phyloP scores from a whole-genome alignment of 2,113 vertebrate genomes.

The Tinamus guttatus region DNA sequence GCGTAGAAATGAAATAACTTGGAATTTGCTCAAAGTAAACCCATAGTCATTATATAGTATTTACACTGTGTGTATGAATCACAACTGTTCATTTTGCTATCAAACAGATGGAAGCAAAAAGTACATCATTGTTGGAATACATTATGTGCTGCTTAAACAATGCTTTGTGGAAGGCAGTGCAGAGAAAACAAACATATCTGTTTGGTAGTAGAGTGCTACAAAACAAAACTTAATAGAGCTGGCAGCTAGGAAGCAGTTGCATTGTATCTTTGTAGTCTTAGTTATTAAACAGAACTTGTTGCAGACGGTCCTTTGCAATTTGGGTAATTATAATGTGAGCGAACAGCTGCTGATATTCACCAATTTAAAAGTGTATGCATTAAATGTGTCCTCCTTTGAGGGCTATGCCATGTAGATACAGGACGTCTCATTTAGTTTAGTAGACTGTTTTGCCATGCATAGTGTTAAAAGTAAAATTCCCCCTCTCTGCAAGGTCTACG shows the following conservation, averaged over 20 bases:
- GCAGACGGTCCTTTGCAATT: not conserved
- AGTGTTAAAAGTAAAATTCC: not conserved
- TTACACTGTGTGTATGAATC: not conserved
- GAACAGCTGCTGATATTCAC: slow-evolving; percentile 33
- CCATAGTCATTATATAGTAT: not conserved
- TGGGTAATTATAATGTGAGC: not conserved
- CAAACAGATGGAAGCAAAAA: slow-evolving; percentile 58
- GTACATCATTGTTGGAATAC: slow-evolving; percentile 32
- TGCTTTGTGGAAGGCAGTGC: slow-evolving; percentile 33
- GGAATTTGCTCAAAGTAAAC: slow-evolving; percentile 9
- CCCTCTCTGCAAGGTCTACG: not conserved
- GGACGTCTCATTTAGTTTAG: not conserved
- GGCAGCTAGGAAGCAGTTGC: slow-evolving; percentile 6
- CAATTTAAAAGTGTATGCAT: not conserved
- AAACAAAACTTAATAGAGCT: not conserved
- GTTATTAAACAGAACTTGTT: not conserved
- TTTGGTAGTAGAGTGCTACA: slow-evolving; percentile 15
- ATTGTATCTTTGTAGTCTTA: not conserved
- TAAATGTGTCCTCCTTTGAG: not conserved
- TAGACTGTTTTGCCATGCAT: rapidly evolving
- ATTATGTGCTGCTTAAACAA: slow-evolving; percentile 59
- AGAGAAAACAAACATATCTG: slow-evolving; percentile 46
- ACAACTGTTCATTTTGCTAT: slow-evolving; percentile 28
- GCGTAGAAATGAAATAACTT: not conserved
- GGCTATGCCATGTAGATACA: not conserved